Evolutionary conservation across 2,888 invertebrate species (phyloP), one percentile per base, ranked within the genome.

Genomic region (Lycophotia porphyrea): DNA sequence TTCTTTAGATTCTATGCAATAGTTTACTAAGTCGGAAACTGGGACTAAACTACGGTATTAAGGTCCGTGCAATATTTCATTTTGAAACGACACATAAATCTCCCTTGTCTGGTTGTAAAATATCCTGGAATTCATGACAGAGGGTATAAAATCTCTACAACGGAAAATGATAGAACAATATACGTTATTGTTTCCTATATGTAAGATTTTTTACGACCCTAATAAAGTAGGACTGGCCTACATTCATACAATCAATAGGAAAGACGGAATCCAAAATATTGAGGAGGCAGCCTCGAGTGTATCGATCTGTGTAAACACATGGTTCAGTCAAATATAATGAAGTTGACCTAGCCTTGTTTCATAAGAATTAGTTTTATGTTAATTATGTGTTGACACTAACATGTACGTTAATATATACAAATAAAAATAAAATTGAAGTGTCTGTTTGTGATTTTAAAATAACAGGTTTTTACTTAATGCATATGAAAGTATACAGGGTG

Each of bases 161-260:
- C 71, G 76, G 78, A 73, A 79, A 78, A 85, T 84, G 74, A 87
- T 87, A 82, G 84, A 81, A 75, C 81, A 85, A 84, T 88, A 88
- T 87, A 82, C 77, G 80, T 67, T 88, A 90, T 89, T 89, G 88
- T 90, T 90, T 90, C 85, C 84, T 84, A 80, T 88, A 86, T 84
- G 79, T 86, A 88, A 91, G 89, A 92, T 91, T 93, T 93, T 93
- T 95, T 93, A 94, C 90, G 91, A 92, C 84, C 84, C 81, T 89
- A 80, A 91, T 93, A 93, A 93, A 92, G 86, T 89, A 88, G 85
- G 85, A 84, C 84, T 93, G 95, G 91, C 94, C 95, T 94, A 95
- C 92, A 95, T 95, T 93, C 88, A 74, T 73, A 85, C 86, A 93
- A 94, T 94, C 95, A 88, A 94, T 95, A 93, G 77, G 75, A 74